Conservation (phyloP, 2,797 vertebrate species). For the Enteromius fasciolatus region DNA sequence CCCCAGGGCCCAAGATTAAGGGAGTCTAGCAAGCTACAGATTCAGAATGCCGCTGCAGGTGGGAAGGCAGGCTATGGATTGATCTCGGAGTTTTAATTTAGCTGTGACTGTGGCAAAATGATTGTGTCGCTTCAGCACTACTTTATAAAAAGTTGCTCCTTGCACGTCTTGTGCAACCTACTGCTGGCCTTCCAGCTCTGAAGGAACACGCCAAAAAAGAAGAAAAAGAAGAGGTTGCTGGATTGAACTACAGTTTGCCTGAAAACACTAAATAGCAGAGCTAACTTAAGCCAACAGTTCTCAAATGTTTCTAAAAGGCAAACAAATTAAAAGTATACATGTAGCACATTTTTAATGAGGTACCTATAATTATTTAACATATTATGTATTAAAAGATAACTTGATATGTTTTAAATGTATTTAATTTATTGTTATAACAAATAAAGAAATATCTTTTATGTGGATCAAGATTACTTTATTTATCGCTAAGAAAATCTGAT, state of each 20-base stretch:
- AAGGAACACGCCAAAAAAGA: not conserved
- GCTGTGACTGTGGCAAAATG: slow-evolving; percentile 29
- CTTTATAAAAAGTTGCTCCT: slow-evolving; percentile 32
- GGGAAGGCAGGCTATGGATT: slow-evolving; percentile 38
- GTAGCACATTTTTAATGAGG: not conserved
- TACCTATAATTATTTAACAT: not conserved
- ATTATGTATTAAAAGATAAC: not conserved
- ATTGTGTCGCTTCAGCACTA: slow-evolving; percentile 35
- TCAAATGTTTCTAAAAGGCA: not conserved
- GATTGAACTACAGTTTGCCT: not conserved
- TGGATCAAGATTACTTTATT: not conserved
- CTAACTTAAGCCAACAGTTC: not conserved
- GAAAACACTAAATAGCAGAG: not conserved
- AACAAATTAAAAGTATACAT: not conserved
- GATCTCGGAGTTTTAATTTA: slow-evolving; percentile 53
- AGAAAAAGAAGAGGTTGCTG: not conserved
- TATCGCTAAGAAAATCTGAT: not conserved
- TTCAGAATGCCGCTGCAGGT: slow-evolving; percentile 51
- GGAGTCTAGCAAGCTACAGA: slow-evolving; percentile 51
- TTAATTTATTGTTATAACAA: no score
- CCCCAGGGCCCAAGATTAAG: slow-evolving; percentile 61
- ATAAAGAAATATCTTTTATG: not conserved
- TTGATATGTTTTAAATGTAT: no score
- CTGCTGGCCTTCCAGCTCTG: not conserved
- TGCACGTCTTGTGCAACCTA: slow-evolving; percentile 3